phyloP scores from a whole-genome alignment of 2,888 invertebrate genomes.

The Subacronicta megacephala region DNA sequence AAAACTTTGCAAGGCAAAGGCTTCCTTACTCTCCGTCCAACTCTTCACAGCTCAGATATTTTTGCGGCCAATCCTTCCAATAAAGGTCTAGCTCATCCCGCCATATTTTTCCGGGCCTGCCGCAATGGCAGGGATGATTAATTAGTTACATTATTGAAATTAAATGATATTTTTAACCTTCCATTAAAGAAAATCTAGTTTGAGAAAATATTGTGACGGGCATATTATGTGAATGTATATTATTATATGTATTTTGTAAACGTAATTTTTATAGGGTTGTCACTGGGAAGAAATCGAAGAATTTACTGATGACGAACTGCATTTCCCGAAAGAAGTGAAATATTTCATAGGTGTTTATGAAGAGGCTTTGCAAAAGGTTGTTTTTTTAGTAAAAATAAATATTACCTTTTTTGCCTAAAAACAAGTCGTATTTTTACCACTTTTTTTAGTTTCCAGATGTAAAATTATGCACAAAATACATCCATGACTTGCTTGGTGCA shows the following conservation, averaged over 20 bases:
- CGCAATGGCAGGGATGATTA: no score
- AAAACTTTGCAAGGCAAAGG: no score
- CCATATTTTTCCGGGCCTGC: no score
- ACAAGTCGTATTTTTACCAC: not conserved
- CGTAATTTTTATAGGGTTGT: slow-evolving; percentile 69
- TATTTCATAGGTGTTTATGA: slow-evolving; percentile 79
- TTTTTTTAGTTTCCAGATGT: slow-evolving; percentile 78
- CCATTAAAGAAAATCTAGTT: no score
- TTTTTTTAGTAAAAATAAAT: not conserved
- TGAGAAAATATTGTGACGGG: no score
- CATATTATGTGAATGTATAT: not conserved
- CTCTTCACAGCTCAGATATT: no score
- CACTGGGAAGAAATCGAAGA: slow-evolving; percentile 82
- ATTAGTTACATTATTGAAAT: no score
- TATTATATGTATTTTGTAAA: not conserved
- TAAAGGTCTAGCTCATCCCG: no score
- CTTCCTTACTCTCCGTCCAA: no score
- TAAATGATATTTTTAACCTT: no score
- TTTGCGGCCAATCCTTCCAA: no score
- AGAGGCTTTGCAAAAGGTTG: slow-evolving; percentile 78
- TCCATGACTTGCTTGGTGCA: slow-evolving; percentile 75
- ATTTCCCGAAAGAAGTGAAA: slow-evolving; percentile 71
- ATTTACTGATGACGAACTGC: slow-evolving; percentile 67
- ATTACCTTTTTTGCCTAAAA: no score
- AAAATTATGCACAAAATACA: slow-evolving; percentile 77